Evolutionary conservation across 2,888 invertebrate genomes (phyloP), one percentile per base, ranked within the genome.

Genomic region (Lamellibrachia columna): DNA sequence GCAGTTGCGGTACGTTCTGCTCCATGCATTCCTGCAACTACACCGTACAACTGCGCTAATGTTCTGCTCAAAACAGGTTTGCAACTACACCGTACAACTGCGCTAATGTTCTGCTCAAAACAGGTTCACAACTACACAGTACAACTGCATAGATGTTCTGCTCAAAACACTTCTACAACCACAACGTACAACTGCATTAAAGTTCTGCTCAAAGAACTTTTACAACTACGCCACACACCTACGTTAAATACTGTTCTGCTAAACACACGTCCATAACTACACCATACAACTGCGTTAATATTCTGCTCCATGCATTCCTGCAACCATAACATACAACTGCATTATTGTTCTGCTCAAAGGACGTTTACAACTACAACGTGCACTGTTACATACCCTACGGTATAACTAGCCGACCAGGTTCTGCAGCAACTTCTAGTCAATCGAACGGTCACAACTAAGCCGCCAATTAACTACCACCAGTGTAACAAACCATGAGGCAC

Each of bases 1-100:
- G 22, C 15, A 75, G 75, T 15, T 75, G 75, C 75, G 75, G 75
- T 15, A 75, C 75, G 75, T 75, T 75, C 75, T 75, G 75, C 75
- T 75, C 75, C 75, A 75, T 75, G 22, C 75, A 75, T 75, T 75
- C 75, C 75, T 75, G 75, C 75, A 75, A 75, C 75, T 75, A 15
- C 75, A 75, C 4, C 75, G 22, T 75, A 75, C 75, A 75, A 75
- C 75, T 22, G 15, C 75, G 28, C 28, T 28, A 28, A 28, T 28
- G 28, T 28, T 28, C 28, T 28, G 28, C 28, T 28, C 28, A 28
- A 28, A 28, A 28, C 28, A 28, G 28, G 28, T 28, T 15, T 60
- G 15, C 11, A 60, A 60, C 15, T 9, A 15, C 60, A 9, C 60
- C 9, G 60, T 60, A 75, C 2, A 75, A 75, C 60, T 4, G 15